These are phyloP conservation scores for Buathra laborator DNA, from an alignment of 2,888 invertebrate genomes.

Conservation along the genomic window DNA sequence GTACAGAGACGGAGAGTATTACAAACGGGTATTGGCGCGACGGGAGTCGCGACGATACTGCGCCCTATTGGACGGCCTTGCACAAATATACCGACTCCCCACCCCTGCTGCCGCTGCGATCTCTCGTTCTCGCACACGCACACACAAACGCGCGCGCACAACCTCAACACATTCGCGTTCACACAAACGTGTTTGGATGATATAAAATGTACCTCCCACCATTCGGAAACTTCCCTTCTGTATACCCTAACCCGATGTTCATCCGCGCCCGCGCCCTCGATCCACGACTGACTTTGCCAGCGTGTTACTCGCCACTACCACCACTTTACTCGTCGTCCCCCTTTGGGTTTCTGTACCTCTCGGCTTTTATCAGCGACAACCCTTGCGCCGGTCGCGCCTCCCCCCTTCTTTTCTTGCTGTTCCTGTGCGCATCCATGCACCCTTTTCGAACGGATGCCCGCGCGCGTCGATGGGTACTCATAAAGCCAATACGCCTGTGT, in stretches of 20 bases:
- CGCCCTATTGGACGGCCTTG: slow-evolving; percentile 85
- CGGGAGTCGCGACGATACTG: slow-evolving; percentile 84
- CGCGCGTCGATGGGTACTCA: slow-evolving; percentile 68
- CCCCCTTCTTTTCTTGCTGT: slow-evolving; percentile 34
- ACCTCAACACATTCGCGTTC: neutral
- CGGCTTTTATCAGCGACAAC: slow-evolving; percentile 65
- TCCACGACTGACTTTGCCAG: slow-evolving; percentile 49
- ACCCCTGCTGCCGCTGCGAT: slow-evolving; percentile 74
- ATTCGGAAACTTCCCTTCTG: slow-evolving; percentile 29
- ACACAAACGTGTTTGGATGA: slow-evolving; percentile 33
- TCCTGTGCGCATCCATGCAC: slow-evolving; percentile 50
- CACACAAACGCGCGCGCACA: slow-evolving; percentile 12
- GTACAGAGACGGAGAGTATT: slow-evolving; percentile 56
- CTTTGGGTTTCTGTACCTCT: slow-evolving; percentile 60
- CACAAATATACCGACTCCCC: slow-evolving; percentile 85
- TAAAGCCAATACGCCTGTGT: slow-evolving; percentile 26
- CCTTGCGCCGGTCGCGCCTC: slow-evolving; percentile 59
- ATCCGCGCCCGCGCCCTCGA: slow-evolving; percentile 58
- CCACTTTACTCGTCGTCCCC: slow-evolving; percentile 1
- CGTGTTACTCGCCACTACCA: slow-evolving; percentile 1
- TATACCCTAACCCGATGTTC: slow-evolving; percentile 24
- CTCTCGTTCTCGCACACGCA: slow-evolving; percentile 39
- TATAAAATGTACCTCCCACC: slow-evolving; percentile 51
- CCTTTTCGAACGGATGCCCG: slow-evolving; percentile 51
- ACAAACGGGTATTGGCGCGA: slow-evolving; percentile 79